Percentiles rank a stretch among this genome's conserved stretches.
These are phyloP conservation scores for Lordiphosa fenestrarum DNA, from an alignment of 2,888 invertebrate genomes.

Conservation along the genomic window DNA sequence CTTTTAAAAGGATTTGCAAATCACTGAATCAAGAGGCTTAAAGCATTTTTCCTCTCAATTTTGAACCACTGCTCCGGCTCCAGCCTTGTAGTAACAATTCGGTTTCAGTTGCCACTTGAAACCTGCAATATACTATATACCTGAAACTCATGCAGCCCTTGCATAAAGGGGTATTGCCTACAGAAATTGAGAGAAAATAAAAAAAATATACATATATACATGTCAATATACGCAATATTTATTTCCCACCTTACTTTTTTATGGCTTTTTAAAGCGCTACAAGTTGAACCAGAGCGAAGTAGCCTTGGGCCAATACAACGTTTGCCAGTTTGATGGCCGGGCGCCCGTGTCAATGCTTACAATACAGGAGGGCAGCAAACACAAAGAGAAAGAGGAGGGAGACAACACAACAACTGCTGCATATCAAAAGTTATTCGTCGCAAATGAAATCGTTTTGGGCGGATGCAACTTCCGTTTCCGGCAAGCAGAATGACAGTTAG, in stretches of 20 bases:
- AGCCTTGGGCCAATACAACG: conserved; percentile 41
- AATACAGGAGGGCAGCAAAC: conserved; percentile 25
- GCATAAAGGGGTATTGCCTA: conserved; percentile 1
- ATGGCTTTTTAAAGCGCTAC: conserved; percentile 49
- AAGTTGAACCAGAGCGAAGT: conserved; percentile 39
- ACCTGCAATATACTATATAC: too few species aligned
- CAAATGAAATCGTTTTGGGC: conserved; percentile 72
- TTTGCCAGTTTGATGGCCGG: conserved; percentile 48
- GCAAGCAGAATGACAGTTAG: conserved; percentile 20
- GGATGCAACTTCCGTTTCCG: conserved; percentile 64
- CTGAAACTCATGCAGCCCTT: not conserved
- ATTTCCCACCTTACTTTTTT: conserved; percentile 41
- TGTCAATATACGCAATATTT: conserved; percentile 49
- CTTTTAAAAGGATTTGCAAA: too few species aligned
- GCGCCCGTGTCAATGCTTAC: conserved; percentile 62
- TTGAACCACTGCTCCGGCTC: too few species aligned
- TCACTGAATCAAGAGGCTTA: too few species aligned
- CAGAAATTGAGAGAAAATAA: conserved; percentile 7
- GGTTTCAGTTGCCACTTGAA: too few species aligned
- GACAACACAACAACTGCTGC: conserved; percentile 20
- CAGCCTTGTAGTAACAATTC: too few species aligned
- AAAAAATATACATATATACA: conserved; percentile 3
- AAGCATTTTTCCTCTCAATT: too few species aligned
- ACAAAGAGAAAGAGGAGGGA: not conserved
- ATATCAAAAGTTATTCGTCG: conserved; percentile 70